These are phyloP conservation scores for Eudiplozoon nipponicum DNA, from an alignment of 2,888 invertebrate species.

Conservation along the genomic window DNA sequence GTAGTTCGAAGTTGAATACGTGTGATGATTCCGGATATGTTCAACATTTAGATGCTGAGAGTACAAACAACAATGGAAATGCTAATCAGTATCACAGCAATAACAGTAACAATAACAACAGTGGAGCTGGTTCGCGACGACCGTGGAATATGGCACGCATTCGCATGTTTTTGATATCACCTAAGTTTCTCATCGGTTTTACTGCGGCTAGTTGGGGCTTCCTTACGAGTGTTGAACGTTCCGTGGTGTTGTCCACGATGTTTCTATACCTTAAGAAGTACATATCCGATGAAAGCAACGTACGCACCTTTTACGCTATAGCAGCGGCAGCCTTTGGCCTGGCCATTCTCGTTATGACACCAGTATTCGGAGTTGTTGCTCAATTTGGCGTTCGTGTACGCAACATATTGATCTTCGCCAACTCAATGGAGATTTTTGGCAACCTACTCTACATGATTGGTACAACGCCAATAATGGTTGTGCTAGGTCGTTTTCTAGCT, in stretches of 20 bases:
- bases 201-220: too few relatives aligned
- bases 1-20: too few relatives aligned
- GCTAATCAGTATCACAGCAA: too few relatives aligned
- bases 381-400: constrained; percentile 10
- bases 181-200: too few relatives aligned
- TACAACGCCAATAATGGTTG: constrained; percentile 6
- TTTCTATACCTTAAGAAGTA: neutral
- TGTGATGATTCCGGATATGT: too few relatives aligned
- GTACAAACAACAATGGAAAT: too few relatives aligned
- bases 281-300: neutral
- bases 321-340: constrained; percentile 15
- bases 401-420: constrained; percentile 8
- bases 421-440: constrained; percentile 14
- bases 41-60: too few relatives aligned
- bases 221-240: neutral
- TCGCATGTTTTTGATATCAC: too few relatives aligned
- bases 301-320: constrained; percentile 9
- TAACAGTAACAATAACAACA: too few relatives aligned
- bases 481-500: constrained; percentile 13
- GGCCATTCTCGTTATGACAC: constrained; percentile 8
- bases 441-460: constrained; percentile 13
- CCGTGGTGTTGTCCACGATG: neutral
- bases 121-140: too few relatives aligned
- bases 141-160: too few relatives aligned
- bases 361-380: constrained; percentile 11